Conservation (phyloP, 2,888 invertebrate species). For the Zeuzera pyrina region DNA sequence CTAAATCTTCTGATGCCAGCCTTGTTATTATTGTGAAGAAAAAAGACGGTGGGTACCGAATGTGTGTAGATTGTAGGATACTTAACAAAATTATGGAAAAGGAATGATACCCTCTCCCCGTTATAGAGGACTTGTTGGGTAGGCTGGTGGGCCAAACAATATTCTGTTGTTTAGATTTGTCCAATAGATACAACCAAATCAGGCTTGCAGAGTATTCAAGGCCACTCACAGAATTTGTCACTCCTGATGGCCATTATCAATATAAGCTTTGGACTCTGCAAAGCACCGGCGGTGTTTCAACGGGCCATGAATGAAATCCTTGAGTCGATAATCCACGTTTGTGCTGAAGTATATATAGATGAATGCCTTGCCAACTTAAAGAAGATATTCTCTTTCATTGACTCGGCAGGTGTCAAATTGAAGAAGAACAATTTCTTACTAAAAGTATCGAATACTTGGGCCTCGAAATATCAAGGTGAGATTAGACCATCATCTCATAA, state of each 20-base stretch:
- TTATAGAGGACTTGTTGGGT: conserved; percentile 13
- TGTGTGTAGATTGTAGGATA: conserved; percentile 13
- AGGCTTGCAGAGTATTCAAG: conserved; percentile 4
- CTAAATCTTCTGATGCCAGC: conserved; percentile 9
- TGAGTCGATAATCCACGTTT: conserved; percentile 4
- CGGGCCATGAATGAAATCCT: conserved; percentile 10
- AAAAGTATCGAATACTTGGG: conserved; percentile 5
- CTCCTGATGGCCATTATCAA: conserved; percentile 10
- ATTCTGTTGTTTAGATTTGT: conserved; percentile 9
- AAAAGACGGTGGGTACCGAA: conserved; percentile 10
- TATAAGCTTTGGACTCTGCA: conserved; percentile 11
- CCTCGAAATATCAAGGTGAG: conserved; percentile 3
- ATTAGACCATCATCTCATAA: conserved; percentile 5
- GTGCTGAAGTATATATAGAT: conserved; percentile 8
- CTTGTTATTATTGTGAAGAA: conserved; percentile 13
- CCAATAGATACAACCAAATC: conserved; percentile 13
- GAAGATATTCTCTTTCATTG: conserved; percentile 3
- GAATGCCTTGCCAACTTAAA: conserved; percentile 5
- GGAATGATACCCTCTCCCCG: conserved; percentile 13
- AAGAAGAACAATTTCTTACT: conserved; percentile 3
- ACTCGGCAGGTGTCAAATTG: conserved; percentile 3
- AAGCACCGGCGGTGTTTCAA: conserved; percentile 10
- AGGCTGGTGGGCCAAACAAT: conserved; percentile 8
- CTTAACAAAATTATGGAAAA: conserved; percentile 13
- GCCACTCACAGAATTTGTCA: conserved; percentile 8